A percentile compares a stretch with the other conserved stretches of the same genome.
Conservation (phyloP, 1,140 invertebrate species). For the Papilio polytes region DNA sequence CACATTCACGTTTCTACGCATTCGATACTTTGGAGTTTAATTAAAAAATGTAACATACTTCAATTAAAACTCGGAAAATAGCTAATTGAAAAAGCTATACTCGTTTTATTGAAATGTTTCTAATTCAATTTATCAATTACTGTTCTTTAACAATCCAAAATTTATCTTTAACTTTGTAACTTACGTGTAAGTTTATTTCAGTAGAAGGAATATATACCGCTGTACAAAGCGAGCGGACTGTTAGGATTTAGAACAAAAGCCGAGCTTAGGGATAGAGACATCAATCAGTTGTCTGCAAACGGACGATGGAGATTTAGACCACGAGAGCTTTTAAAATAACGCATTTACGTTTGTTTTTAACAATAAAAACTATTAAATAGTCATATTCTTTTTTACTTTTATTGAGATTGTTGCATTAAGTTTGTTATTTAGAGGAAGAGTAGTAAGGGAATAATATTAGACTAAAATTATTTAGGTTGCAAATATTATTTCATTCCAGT, state of each 20-base stretch:
- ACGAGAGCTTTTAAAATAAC: conserved; percentile 6
- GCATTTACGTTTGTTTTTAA: background rate
- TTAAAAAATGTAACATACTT: background rate
- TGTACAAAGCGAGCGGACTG: conserved; percentile 6
- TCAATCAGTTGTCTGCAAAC: conserved; percentile 24
- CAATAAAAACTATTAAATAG: background rate
- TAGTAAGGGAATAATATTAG: no score
- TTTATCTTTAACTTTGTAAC: background rate
- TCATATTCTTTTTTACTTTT: background rate
- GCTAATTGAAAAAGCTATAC: no score
- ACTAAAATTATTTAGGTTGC: no score
- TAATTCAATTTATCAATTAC: background rate
- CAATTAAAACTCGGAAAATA: background rate
- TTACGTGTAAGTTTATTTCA: background rate
- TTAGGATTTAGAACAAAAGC: conserved; percentile 10
- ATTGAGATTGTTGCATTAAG: background rate
- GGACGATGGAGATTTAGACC: conserved; percentile 16
- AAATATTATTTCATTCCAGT: no score
- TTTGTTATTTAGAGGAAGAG: no score
- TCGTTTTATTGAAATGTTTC: background rate
- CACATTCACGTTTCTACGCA: background rate
- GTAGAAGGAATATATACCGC: background rate
- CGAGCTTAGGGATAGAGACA: conserved; percentile 7
- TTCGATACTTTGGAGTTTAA: background rate
- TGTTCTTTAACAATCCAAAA: background rate